Evolutionary conservation across 2,888 invertebrate species (phyloP), one percentile per base, ranked within the genome.

Genomic region (Hecatera dysodea): DNA sequence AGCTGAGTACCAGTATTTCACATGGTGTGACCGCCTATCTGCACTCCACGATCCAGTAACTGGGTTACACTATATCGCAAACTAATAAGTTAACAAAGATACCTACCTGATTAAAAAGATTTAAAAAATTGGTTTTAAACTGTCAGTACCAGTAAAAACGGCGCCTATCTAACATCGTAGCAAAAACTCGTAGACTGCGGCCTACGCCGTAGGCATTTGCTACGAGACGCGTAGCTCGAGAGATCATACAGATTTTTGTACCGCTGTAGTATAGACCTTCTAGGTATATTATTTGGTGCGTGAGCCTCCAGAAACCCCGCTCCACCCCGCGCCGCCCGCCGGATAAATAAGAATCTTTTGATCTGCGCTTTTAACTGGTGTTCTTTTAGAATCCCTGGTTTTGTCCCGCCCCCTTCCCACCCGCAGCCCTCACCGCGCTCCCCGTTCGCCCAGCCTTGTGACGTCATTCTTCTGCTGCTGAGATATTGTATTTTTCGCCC

Each of bases 351-450:
- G 67, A 73, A 81, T 84, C 85, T 78, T 88, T 89, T 88, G 85
- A 88, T 88, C 86, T 87, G 68, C 77, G 67, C 82, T 81, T 82
- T 80, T 78, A 70, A 83, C 81, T 80, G 81, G 81, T 79, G 81
- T 84, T 82, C 81, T 78, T 81, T 80, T 77, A 72, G 71, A 74
- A 79, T 67, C 68, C 62, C 60, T 57, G 67, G 73, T 69, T 78
- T 73, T 27, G 33, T 59, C 55, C 4, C 42, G 15, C 27, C 12
- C 48, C n/a, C n/a, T 53, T 8, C 19, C 48, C 4, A 19, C 57
- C 17, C 46, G 7, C 19, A 4, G 22, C 60, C 66, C 48, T n/a
- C 53, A n/a, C 50, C 56, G 17, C 46, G 11, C 15, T 56, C 57
- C 50, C 46, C n/a, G 17, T 33, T 29, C 11, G 8, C 27, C 48